Conservation (phyloP, 2,888 invertebrate species). For the Creontiades dilutus region DNA sequence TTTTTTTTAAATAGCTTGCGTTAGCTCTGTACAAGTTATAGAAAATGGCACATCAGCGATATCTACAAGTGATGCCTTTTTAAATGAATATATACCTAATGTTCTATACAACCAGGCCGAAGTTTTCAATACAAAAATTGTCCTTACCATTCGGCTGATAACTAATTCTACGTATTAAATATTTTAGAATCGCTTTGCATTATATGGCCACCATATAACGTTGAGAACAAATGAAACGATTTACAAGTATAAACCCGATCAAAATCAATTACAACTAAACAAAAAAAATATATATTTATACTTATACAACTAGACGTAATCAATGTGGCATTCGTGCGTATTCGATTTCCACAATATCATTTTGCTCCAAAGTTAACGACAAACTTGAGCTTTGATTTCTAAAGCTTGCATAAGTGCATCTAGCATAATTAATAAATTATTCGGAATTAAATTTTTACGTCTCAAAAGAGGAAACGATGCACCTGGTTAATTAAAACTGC, state of each 20-base stretch:
- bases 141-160: constrained; percentile 7
- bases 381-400: not conserved
- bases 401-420: not conserved
- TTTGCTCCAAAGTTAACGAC: not conserved
- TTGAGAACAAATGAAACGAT: not conserved
- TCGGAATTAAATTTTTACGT: not conserved
- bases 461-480: not conserved
- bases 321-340: not conserved
- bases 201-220: constrained; percentile 36
- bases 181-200: constrained; percentile 43
- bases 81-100: not conserved
- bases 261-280: not conserved
- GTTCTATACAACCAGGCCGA: constrained; percentile 41
- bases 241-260: not conserved
- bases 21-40: not conserved
- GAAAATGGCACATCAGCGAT: constrained; percentile 48
- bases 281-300: too few species aligned
- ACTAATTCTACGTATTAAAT: constrained; percentile 4
- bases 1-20: not conserved
- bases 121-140: constrained; percentile 29
- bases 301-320: not conserved
- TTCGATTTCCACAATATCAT: not conserved
- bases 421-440: not conserved
- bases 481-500: not conserved
- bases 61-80: constrained; percentile 17